A percentile compares a stretch with the other conserved stretches of the same genome.
Evolutionary conservation across 2,797 vertebrate species (phyloP).

Genomic region (Cyclopterus lumpus): DNA sequence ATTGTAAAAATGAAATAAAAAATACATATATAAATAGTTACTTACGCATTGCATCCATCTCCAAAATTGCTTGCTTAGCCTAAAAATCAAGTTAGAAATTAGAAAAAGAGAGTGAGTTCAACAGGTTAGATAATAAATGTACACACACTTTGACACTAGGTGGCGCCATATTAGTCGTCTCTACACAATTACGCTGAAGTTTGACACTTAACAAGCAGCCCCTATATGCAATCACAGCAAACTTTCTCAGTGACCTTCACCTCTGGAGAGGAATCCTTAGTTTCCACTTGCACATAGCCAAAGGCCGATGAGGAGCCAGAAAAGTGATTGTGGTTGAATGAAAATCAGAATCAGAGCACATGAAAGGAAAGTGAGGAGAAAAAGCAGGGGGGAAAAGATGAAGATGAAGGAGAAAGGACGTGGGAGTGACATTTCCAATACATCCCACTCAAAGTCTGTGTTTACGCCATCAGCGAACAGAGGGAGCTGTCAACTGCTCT

Average conservation of each 20-base stretch:
- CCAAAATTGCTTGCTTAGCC: slow-evolving; percentile 98
- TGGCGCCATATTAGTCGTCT: slow-evolving; percentile 49
- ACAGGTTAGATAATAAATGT: not conserved
- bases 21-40: slow-evolving; percentile 41
- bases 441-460: slow-evolving; percentile 35
- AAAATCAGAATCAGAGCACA: slow-evolving; percentile 15
- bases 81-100: slow-evolving; percentile 67
- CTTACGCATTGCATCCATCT: slow-evolving; percentile 98
- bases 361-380: not conserved
- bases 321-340: slow-evolving; percentile 16
- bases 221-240: slow-evolving; percentile 29
- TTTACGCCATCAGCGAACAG: slow-evolving; percentile 14
- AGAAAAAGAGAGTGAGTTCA: not conserved
- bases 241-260: slow-evolving; percentile 26
- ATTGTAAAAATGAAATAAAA: not conserved
- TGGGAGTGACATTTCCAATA: slow-evolving; percentile 36
- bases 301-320: slow-evolving; percentile 25
- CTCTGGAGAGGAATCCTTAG: slow-evolving; percentile 6
- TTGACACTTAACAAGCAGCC: slow-evolving; percentile 7
- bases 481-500: slow-evolving; percentile 41
- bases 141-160: slow-evolving; percentile 55
- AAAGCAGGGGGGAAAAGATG: slow-evolving; percentile 2
- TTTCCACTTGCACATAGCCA: slow-evolving; percentile 28
- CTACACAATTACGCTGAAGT: not conserved
- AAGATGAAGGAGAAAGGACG: slow-evolving; percentile 8